Evolutionary conservation across 1,140 invertebrate species (phyloP).

Genomic region (Latrodectus geometricus): DNA sequence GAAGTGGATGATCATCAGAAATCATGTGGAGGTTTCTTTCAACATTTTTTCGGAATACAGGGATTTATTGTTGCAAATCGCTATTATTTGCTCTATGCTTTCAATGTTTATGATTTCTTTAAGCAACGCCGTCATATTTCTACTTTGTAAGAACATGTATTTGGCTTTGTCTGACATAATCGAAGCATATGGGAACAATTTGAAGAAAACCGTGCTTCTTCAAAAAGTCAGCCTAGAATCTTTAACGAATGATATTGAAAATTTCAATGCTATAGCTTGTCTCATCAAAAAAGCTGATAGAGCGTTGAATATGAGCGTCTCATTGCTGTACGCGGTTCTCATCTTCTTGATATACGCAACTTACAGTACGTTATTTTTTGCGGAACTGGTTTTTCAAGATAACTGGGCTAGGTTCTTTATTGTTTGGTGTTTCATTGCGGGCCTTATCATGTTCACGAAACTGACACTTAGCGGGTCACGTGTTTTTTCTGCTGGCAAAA

Average conservation of each 20-base stretch:
- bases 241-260: not conserved
- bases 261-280: not conserved
- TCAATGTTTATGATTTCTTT: too few relatives aligned
- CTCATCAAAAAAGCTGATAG: not conserved
- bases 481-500: not conserved
- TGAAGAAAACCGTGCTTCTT: not conserved
- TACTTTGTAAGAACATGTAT: not conserved
- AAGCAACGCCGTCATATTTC: too few relatives aligned
- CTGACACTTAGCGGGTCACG: not conserved
- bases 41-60: too few relatives aligned
- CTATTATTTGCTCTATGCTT: too few relatives aligned
- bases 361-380: not conserved
- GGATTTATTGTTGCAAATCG: too few relatives aligned
- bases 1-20: too few relatives aligned
- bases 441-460: not conserved
- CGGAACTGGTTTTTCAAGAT: not conserved
- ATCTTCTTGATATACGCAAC: not conserved
- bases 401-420: not conserved
- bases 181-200: not conserved
- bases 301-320: not conserved
- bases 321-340: not conserved
- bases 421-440: not conserved
- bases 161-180: not conserved
- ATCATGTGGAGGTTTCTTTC: too few relatives aligned
- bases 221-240: not conserved